Base-by-base conservation (phyloP, 1,140 invertebrate genomes). In the Procambarus virginalis region DNA sequence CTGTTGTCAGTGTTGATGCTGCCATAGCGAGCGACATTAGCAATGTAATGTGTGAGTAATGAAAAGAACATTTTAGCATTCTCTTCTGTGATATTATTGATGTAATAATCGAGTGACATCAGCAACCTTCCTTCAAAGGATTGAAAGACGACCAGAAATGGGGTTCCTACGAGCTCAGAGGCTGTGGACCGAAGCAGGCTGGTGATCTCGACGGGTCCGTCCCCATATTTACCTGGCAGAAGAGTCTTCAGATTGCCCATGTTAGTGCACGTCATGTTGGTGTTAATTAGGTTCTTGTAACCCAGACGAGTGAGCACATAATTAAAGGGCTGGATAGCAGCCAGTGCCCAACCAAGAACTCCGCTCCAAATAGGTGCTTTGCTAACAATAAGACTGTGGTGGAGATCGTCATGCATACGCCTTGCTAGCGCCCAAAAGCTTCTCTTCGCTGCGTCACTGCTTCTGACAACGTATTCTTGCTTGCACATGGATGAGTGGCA, bases 231-330 rank as follows among this genome's bases (percentile, higher is more conserved):
- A 0, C 22, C 58, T 0, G 81, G 80, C 12, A 91, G 73, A 2
- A 91, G 17, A 10, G 73, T 48, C 9, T 73, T 76, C n/a, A 91
- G 80, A 68, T 91, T 79, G 10, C 91, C 91, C 91, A 91, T 91
- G 75, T 91, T 91, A 8, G 91, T 89, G 49, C 45, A 78, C 55
- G 73, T 34, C 68, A 88, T 70, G 82, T 91, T 85, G 49, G 70
- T 60, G 76, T 89, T 73, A 14, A 80, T 87, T 22, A 86, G 64
- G 75, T 79, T 84, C 48, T 64, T 77, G 55, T 48, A 64, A 8
- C 91, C 81, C 58, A 88, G 75, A 20, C 64, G 48, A 45, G 64
- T 84, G 55, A 87, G 82, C n/a, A 84, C 49, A 14, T 84, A 51
- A 79, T 91, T 91, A 68, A 83, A 73, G 2, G 81, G 85, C n/a